Conservation (phyloP, 2,888 invertebrate species). For the Trichogramma evanescens region DNA sequence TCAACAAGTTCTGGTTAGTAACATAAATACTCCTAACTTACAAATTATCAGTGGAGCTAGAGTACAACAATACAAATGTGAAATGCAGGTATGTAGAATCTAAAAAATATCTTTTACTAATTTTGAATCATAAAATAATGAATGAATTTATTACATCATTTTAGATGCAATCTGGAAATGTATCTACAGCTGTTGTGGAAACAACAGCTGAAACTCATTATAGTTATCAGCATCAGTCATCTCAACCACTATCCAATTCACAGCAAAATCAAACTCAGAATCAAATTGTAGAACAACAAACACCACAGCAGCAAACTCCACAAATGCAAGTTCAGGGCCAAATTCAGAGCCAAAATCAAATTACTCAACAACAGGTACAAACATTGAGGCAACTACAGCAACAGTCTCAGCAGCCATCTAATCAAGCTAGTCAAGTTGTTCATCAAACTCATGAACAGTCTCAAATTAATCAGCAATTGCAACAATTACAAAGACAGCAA, state of each 20-base stretch:
- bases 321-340: slow-evolving; percentile 42
- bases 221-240: slow-evolving; percentile 44
- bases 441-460: slow-evolving; percentile 25
- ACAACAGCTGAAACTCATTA: slow-evolving; percentile 45
- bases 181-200: slow-evolving; percentile 45
- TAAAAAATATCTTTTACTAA: background rate
- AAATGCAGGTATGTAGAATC: slow-evolving; percentile 43
- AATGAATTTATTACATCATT: slow-evolving; percentile 1
- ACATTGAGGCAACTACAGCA: slow-evolving; percentile 35
- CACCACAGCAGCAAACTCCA: slow-evolving; percentile 29
- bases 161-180: slow-evolving; percentile 44
- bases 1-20: slow-evolving; percentile 43
- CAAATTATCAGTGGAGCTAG: slow-evolving; percentile 47
- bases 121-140: background rate
- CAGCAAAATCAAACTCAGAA: slow-evolving; percentile 40
- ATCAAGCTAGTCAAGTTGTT: slow-evolving; percentile 27
- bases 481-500: slow-evolving; percentile 25
- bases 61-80: slow-evolving; percentile 48
- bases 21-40: slow-evolving; percentile 45
- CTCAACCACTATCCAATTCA: slow-evolving; percentile 35
- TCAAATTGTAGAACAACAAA: slow-evolving; percentile 35
- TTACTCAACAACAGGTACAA: slow-evolving; percentile 36
- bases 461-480: slow-evolving; percentile 38
- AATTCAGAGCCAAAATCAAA: slow-evolving; percentile 41
- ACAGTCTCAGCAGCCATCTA: slow-evolving; percentile 32